Base-by-base conservation (phyloP, 1,140 invertebrate genomes). In the Hylyphantes graminicola region DNA sequence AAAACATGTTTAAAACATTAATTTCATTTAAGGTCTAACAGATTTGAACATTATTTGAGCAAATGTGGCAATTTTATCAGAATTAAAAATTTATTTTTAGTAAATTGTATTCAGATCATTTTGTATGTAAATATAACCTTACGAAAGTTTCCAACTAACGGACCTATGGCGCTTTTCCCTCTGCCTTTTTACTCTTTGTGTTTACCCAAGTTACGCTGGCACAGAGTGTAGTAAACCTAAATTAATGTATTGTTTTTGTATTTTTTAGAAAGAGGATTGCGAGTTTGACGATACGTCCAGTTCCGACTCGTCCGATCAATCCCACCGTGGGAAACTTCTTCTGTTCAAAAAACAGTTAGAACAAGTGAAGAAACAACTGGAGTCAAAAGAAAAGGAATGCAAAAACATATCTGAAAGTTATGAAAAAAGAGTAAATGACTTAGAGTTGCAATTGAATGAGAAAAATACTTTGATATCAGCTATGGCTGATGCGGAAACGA, bases 381-480 rank as follows among this genome's bases (percentile, higher is more conserved):
- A 83, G n/a, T 74, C 65, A 65, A 83, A 64, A 74, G 80, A 83
- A 19, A 21, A 83, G 75, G 80, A 83, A 65, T 75, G 54, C 0
- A 83, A 65, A 67, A 54, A 3, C 35, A 54, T 65, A 21, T 61
- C 57, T 53, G 8, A 19, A 13, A 48, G 2, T 59, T 64, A 64
- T 76, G 85, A 86, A 50, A 74, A 50, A 57, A 63, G 10, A 63
- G 21, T 90, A 5, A 81, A 77, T 57, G 64, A 86, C 17, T 86
- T 88, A 48, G 87, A 88, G 78, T 81, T 87, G 48, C 87, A 89
- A 70, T 85, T 90, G 9, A 87, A 87, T 53, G 86, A 87, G 8
- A 90, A 89, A 77, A 88, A 89, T 67, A 87, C 87, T 64, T 87
- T 89, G 2, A 88, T 90, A 53, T 86, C 82, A 6, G 88, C 90